Evolutionary conservation across 2,113 vertebrate genomes (phyloP), one percentile per base, ranked within the genome.

Genomic region (Uria lomvia): DNA sequence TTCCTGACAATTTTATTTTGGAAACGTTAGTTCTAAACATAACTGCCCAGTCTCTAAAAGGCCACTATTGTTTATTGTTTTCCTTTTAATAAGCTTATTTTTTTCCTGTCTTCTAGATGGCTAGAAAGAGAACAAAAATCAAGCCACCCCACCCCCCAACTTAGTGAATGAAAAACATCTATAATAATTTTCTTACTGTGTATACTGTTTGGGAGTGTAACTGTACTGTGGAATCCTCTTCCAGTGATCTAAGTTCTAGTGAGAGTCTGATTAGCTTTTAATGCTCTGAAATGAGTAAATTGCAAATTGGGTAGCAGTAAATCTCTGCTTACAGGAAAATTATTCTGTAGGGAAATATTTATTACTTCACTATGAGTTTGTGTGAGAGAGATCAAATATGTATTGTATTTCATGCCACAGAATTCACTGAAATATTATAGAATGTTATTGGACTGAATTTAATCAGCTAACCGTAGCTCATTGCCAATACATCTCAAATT

Each of bases 1-100:
- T 97, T 97, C 98, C 94, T 96, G 94, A 94, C 96, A 84, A 89
- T 97, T 98, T 98, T 97, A 49, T 92, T 97, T 92, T 97, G 97
- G 94, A 97, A 97, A 91, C 56, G 85, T 30, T 77, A 68, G 85
- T 91, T 96, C 96, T 86, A 84, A 94, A 94, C 97, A 76, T 94
- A 96, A 95, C 96, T 90, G 83, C 92, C 76, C 92, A 11, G 92
- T 59, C 92, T 74, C 87, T 84, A 63, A 96, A 29, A 56, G 89
- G 93, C 90, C 84, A 32, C 95, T 16, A 94, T 96, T 96, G 92
- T 95, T 96, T 96, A 95, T 96, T 97, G 93, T 97, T 95, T 96
- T 87, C 66, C 87, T 85, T 95, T 88, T 94, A 89, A 94, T 88
- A 83, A 84, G 72, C 92, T 77, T 77, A 78, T 95, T 94, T 95